Base-by-base conservation (phyloP, 2,797 vertebrate species). In the Bradypodion ventrale region DNA sequence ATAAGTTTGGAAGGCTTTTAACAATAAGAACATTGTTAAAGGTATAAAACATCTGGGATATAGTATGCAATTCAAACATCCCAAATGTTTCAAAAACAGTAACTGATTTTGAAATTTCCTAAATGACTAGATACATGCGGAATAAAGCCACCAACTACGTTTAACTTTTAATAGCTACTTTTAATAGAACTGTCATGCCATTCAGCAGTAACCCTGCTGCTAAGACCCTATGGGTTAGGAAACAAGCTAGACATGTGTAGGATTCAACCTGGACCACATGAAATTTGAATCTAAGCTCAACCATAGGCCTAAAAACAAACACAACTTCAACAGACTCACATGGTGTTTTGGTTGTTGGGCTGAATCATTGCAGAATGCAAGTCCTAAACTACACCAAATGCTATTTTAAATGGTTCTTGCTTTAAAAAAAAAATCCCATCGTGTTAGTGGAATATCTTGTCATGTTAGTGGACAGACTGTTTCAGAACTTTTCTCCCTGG, bases 11-110 rank as follows among this genome's bases (percentile, higher is more conserved):
- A 75, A 13, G 2, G 0, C 2, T 0, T 29, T 3, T 70, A 44
- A 74, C 46, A 74, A 27, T 35, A 15, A 40, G 1, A 27, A 27
- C 23, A 79, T 3, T 16, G 25, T 1, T 62, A 9, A 46, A 0
- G 25, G 27, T 62, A 59, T 78, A 78, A 78, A 86, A 82, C 65
- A 62, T 76, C 68, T 65, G 80, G 37, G 56, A 85, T 23, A 75
- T 75, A n/a, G 19, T 78, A 7, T 0, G 35, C 49, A 44, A 75
- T 78, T 15, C 1, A 40, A 68, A 46, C 70, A 3, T 0, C 3
- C 75, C 35, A 16, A 1, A 72, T 9, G 40, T 3, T 0, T 25
- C 0, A n/a, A 37, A 59, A 82, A 27, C 19, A 49, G 44, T 12
- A 46, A 74, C 63, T 29, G 80, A 5, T 80, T 75, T 44, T 75